Evolutionary conservation across 2,888 invertebrate genomes (phyloP), one percentile per base, ranked within the genome.

Genomic region (Gastracanthus pulcherrimus): DNA sequence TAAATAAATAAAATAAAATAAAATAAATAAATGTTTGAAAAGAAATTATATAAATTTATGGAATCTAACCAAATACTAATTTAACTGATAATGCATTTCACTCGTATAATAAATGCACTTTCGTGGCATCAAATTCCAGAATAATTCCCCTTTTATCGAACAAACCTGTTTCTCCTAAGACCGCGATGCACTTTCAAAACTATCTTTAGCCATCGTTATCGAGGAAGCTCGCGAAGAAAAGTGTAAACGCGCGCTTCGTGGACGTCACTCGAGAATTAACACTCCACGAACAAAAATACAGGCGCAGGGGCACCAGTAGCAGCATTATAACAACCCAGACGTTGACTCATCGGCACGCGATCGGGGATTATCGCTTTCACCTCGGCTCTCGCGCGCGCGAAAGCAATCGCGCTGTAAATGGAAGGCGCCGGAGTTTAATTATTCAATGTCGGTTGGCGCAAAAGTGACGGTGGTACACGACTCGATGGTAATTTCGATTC

Each of bases 291-390:
- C 29, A 26, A 19, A 51, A 16, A 31, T 23, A 23, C 34, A 16
- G 11, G 26, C 51, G 9, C 16, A 23, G 51, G 29, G 41, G 36
- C n/a, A 62, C 34, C 58, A 29, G 58, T n/a, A 38, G 2, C n/a
- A 26, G 19, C 55, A 7, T n/a, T n/a, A n/a, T n/a, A n/a, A n/a
- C 23, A 11, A 6, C 13, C 2, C 36, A 11, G 0, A n/a, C 1
- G 51, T 31, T 58, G 71, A 72, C 29, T 72, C 71, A 72, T 72
- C 71, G 58, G 11, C 29, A 4, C 34, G 58, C 58, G 13, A 38
- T 45, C 38, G 60, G 13, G 9, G 48, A 70, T 48, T 64, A 67
- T 79, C 79, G 79, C 79, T 79, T 79, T 79, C 74, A 79, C 79
- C 74, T 79, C 72, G 66, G 0, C 55, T 13, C 60, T 29, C n/a